Conservation (phyloP, 2,888 invertebrate species). For the Acanthosepion pharaonis region DNA sequence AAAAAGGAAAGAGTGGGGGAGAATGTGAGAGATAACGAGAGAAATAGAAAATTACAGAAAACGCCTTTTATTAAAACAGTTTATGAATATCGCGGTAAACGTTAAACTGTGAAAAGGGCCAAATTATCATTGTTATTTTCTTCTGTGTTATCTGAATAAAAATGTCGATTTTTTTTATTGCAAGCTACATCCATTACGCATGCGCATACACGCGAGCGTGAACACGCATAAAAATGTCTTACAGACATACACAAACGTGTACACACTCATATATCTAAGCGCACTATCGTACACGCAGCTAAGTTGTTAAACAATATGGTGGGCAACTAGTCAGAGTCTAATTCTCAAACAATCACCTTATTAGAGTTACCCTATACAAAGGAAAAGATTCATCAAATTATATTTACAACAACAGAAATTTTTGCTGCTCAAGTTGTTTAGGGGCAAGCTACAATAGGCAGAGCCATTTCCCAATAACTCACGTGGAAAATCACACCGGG, state of each 20-base stretch:
- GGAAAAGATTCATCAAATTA: not conserved
- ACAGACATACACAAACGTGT: not conserved
- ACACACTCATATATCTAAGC: not conserved
- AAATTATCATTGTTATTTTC: not conserved
- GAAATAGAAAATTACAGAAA: not conserved
- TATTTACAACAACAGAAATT: not conserved
- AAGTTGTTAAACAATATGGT: not conserved
- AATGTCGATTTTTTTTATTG: no score
- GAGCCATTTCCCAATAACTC: not conserved
- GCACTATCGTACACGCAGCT: not conserved
- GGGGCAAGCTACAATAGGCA: not conserved
- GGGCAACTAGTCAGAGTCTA: constrained; percentile 1
- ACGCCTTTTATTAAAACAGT: not conserved
- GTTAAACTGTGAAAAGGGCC: not conserved
- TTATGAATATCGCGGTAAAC: not conserved
- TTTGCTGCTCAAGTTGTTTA: not conserved
- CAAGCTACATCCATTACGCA: not conserved
- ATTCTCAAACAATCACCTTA: not conserved
- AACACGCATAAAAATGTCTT: not conserved
- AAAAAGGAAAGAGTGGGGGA: not conserved
- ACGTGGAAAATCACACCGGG: constrained; percentile 33
- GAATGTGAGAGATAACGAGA: not conserved
- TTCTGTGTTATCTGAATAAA: not conserved
- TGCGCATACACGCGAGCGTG: not conserved
- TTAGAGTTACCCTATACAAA: not conserved